phyloP scores from a whole-genome alignment of 1,140 invertebrate genomes.

The Papilio polytes region DNA sequence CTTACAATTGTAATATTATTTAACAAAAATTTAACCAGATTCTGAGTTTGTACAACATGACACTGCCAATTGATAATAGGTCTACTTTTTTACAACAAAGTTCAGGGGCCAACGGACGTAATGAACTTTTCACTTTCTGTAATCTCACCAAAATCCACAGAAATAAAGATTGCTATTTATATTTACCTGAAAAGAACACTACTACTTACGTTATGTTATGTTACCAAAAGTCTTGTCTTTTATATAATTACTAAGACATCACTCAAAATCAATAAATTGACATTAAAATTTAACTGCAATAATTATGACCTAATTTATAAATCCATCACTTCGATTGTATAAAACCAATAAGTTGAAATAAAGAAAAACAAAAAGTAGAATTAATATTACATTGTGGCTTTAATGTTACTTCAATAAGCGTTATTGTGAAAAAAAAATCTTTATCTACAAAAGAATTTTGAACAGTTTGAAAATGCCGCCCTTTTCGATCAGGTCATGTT shows the following conservation, averaged over 20 bases:
- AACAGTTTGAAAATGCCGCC: conserved; percentile 33
- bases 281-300: too few relatives aligned
- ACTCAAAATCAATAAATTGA: too few relatives aligned
- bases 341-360: too few relatives aligned
- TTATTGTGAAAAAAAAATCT: not conserved
- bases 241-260: too few relatives aligned
- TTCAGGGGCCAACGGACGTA: not conserved
- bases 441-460: conserved; percentile 16
- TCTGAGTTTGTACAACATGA: not conserved
- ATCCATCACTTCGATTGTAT: too few relatives aligned
- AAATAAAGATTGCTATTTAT: not conserved
- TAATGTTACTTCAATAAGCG: not conserved
- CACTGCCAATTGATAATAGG: not conserved
- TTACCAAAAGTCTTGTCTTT: too few relatives aligned
- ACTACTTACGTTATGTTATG: too few relatives aligned
- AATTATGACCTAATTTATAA: too few relatives aligned
- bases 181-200: not conserved
- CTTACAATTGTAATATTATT: not conserved
- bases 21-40: not conserved
- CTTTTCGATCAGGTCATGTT: conserved; percentile 10
- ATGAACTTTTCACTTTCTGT: not conserved
- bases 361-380: too few relatives aligned
- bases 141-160: not conserved
- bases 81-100: not conserved
- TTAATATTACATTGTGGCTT: not conserved